Evolutionary conservation across 2,888 invertebrate species (phyloP).

Genomic region (Drosophila formosana): DNA sequence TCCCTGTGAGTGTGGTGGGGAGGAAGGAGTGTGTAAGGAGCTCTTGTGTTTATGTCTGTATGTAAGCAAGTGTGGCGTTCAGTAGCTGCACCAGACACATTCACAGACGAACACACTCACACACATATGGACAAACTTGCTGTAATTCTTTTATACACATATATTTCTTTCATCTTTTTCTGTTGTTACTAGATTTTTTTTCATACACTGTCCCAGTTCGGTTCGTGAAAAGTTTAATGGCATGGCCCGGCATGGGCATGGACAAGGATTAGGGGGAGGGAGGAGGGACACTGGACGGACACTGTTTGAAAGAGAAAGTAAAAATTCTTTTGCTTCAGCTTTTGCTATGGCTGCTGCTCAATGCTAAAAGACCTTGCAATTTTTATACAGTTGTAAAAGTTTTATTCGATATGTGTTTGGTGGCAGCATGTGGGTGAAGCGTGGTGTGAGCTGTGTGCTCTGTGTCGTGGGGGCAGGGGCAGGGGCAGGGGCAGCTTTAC

Average conservation of each 20-base stretch:
- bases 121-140: constrained; percentile 64
- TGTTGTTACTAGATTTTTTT: constrained; percentile 76
- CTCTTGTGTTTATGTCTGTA: constrained; percentile 38
- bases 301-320: constrained; percentile 80
- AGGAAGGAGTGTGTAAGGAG: constrained; percentile 24
- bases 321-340: constrained; percentile 74
- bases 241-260: constrained; percentile 55
- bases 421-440: constrained; percentile 30
- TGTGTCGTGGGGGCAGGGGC: not conserved
- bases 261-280: constrained; percentile 3
- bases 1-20: constrained; percentile 11
- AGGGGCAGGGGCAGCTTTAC: constrained; percentile 13
- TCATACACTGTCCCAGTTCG: constrained; percentile 75
- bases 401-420: constrained; percentile 77
- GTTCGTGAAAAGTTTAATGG: constrained; percentile 81
- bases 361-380: constrained; percentile 74
- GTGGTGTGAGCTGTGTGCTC: not conserved
- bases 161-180: constrained; percentile 82
- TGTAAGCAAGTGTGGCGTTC: constrained; percentile 32
- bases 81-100: constrained; percentile 57
- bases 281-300: constrained; percentile 41
- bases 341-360: constrained; percentile 54
- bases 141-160: constrained; percentile 80
- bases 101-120: constrained; percentile 39
- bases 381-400: constrained; percentile 75